A percentile compares a stretch with the other conserved stretches of the same genome.
Conservation (phyloP, 2,888 invertebrate species). For the Hyalella azteca region DNA sequence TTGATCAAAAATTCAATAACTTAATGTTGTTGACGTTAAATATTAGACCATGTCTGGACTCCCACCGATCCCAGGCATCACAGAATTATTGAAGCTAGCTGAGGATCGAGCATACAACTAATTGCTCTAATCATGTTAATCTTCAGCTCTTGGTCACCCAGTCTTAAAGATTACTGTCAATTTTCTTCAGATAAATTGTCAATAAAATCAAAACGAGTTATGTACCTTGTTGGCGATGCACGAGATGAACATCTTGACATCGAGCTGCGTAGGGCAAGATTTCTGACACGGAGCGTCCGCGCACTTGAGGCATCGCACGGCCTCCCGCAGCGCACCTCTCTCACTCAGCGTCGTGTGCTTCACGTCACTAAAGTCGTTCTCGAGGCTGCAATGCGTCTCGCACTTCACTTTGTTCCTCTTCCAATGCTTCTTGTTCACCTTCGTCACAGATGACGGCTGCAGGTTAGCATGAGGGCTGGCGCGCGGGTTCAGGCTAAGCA, state of each 20-base stretch:
- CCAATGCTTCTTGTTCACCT: conserved; percentile 90
- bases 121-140: too few relatives aligned
- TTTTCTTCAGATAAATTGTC: too few relatives aligned
- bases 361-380: conserved; percentile 93
- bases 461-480: conserved; percentile 77
- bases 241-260: conserved; percentile 94
- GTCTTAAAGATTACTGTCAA: too few relatives aligned
- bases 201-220: too few relatives aligned
- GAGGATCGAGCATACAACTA: too few relatives aligned
- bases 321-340: conserved; percentile 88
- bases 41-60: too few relatives aligned
- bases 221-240: conserved; percentile 91
- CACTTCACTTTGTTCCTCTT: conserved; percentile 87
- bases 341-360: conserved; percentile 97
- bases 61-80: too few relatives aligned
- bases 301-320: conserved; percentile 86
- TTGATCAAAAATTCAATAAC: too few relatives aligned
- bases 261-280: conserved; percentile 96
- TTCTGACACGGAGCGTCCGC: conserved; percentile 98
- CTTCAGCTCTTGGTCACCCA: too few relatives aligned
- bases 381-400: conserved; percentile 72
- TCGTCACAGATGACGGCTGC: conserved; percentile 84
- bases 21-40: too few relatives aligned
- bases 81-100: too few relatives aligned
- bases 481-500: conserved; percentile 84